Evolutionary conservation across 2,113 vertebrate genomes (phyloP).

Genomic region (Serilophus lunatus): DNA sequence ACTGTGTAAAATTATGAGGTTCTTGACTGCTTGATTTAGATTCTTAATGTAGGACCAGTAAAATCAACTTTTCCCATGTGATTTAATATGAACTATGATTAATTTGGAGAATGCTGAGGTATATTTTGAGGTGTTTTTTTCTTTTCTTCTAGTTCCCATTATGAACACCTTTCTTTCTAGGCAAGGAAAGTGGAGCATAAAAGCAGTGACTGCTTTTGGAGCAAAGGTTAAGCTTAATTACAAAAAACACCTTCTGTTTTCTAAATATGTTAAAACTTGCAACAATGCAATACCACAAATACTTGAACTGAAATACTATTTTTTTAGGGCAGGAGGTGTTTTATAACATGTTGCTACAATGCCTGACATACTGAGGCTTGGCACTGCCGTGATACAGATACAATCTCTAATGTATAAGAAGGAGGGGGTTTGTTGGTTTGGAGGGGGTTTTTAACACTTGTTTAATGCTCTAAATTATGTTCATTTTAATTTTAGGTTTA

Average conservation of each 20-base stretch:
- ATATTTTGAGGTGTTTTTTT: neutral
- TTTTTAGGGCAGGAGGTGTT: neutral
- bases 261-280: constrained; percentile 32
- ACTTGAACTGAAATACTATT: neutral
- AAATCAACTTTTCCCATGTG: neutral
- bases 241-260: neutral
- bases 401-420: neutral
- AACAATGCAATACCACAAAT: neutral
- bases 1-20: neutral
- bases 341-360: neutral
- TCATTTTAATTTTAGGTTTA: constrained; percentile 77
- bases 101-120: neutral
- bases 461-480: constrained; percentile 5
- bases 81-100: neutral
- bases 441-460: neutral
- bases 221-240: neutral
- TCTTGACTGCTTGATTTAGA: neutral
- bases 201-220: neutral
- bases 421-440: neutral
- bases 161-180: neutral
- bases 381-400: neutral
- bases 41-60: neutral
- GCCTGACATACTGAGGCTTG: neutral
- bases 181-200: neutral
- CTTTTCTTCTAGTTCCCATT: neutral